Percentiles rank a stretch among this genome's conserved stretches.
These are phyloP conservation scores for Orchesellides sinensis DNA, from an alignment of 2,888 invertebrate species.

Conservation along the genomic window DNA sequence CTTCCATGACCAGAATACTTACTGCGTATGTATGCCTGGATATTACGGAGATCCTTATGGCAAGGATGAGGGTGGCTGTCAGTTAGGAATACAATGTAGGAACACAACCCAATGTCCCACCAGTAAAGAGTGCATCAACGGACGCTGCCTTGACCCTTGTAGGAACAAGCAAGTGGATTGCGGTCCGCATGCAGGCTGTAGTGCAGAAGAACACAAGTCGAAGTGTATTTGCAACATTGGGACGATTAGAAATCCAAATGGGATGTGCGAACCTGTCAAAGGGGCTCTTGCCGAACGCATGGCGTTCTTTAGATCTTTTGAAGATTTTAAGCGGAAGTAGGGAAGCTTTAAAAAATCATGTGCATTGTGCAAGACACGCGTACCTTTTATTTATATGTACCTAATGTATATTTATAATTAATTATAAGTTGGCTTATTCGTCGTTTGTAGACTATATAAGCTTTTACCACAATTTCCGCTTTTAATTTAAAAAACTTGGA, in stretches of 20 bases:
- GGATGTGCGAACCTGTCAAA: slow-evolving; percentile 63
- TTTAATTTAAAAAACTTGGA: too few relatives aligned
- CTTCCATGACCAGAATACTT: slow-evolving; percentile 56
- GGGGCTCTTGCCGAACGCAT: slow-evolving; percentile 65
- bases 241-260: slow-evolving; percentile 61
- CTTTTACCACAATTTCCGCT: too few relatives aligned
- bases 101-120: slow-evolving; percentile 51
- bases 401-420: too few relatives aligned
- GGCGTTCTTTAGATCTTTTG: slow-evolving; percentile 64
- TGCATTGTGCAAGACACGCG: too few relatives aligned
- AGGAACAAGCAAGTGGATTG: slow-evolving; percentile 41
- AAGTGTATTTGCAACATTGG: slow-evolving; percentile 67
- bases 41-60: slow-evolving; percentile 65
- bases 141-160: slow-evolving; percentile 65
- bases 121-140: slow-evolving; percentile 63
- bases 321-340: slow-evolving; percentile 52
- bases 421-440: too few relatives aligned
- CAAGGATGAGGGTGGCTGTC: slow-evolving; percentile 50
- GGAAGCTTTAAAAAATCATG: too few relatives aligned
- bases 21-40: slow-evolving; percentile 59
- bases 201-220: slow-evolving; percentile 52
- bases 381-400: too few relatives aligned
- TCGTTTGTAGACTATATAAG: too few relatives aligned
- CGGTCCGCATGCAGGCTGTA: slow-evolving; percentile 58
- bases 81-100: slow-evolving; percentile 59